Evolutionary conservation across 2,797 vertebrate genomes (phyloP), one percentile per base, ranked within the genome.

Genomic region (Hozukius guyotensis): DNA sequence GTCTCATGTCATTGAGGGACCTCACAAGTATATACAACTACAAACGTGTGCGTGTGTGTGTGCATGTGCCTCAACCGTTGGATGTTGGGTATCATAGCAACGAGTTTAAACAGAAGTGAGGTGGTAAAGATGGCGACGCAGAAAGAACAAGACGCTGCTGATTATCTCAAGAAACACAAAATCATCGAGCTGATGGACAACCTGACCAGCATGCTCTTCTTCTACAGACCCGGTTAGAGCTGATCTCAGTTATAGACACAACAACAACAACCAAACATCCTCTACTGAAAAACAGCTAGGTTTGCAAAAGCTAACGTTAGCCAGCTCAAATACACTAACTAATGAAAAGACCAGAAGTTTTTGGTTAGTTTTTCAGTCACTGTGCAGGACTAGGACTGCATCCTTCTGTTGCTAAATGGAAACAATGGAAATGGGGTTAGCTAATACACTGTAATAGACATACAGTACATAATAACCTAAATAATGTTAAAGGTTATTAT

Each of bases 201-300:
- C 77, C 80, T 96, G 87, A 93, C 81, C 16, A 91, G 94, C 75
- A 91, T 93, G 92, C 86, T 96, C 2, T 81, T 96, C 68, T 96
- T 92, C 67, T 16, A 95, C 84, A 94, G 95, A 92, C 95, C 96
- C 2, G 95, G 96, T 96, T 14, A 85, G 87, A 70, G 31, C 3
- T 81, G 5, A 2, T 36, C 42, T 71, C 13, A 2, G 11, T 53
- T 76, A 29, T 3, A 20, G 13, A 46, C 18, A 7, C 5, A 55
- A 36, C 63, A 20, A 24, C 31, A 34, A 36, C 34, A 36, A 36
- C 34, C 34, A 1, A 38, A 38, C 29, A 29, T 29, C 29, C 29
- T 29, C 29, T 29, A 6, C 29, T 5, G 29, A 29, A 29, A 5
- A 29, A 29, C 29, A 25, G 29, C 29, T 5, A 29, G 29, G 29